Percentiles rank a stretch among this genome's conserved stretches.
Evolutionary conservation across 2,113 vertebrate genomes (phyloP).

Genomic region (Grammomys surdaster): DNA sequence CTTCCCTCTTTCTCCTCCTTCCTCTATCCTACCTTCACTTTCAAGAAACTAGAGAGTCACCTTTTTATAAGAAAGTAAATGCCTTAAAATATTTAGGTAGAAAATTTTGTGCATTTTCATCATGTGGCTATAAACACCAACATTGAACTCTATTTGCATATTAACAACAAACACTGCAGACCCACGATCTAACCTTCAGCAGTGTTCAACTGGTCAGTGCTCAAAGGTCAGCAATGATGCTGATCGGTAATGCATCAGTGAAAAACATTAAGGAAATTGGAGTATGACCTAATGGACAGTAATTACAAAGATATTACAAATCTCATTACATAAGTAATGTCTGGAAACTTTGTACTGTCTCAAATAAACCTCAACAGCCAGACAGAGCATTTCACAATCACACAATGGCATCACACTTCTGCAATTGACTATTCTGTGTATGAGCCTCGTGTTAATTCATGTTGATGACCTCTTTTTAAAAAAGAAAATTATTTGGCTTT

Average conservation of each 20-base stretch:
- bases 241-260: neutral
- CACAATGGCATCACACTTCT: slow-evolving; percentile 51
- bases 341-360: slow-evolving; percentile 51
- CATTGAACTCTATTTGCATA: slow-evolving; percentile 8
- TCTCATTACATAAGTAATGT: slow-evolving; percentile 54
- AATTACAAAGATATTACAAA: slow-evolving; percentile 64
- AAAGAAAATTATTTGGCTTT: slow-evolving; percentile 34
- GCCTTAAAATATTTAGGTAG: slow-evolving; percentile 30
- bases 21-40: neutral
- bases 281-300: slow-evolving; percentile 48
- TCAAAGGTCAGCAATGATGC: slow-evolving; percentile 20
- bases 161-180: slow-evolving; percentile 29
- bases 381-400: slow-evolving; percentile 30
- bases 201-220: slow-evolving; percentile 28
- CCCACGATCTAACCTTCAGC: neutral
- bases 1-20: neutral
- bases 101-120: slow-evolving; percentile 60
- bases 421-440: slow-evolving; percentile 22
- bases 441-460: slow-evolving; percentile 53
- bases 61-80: slow-evolving; percentile 43
- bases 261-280: slow-evolving; percentile 50
- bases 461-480: slow-evolving; percentile 22
- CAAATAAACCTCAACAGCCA: slow-evolving; percentile 31
- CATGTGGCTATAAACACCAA: slow-evolving; percentile 16
- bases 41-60: slow-evolving; percentile 22